Evolutionary conservation across 2,797 vertebrate species (phyloP).

Genomic region (Onychomys torridus): DNA sequence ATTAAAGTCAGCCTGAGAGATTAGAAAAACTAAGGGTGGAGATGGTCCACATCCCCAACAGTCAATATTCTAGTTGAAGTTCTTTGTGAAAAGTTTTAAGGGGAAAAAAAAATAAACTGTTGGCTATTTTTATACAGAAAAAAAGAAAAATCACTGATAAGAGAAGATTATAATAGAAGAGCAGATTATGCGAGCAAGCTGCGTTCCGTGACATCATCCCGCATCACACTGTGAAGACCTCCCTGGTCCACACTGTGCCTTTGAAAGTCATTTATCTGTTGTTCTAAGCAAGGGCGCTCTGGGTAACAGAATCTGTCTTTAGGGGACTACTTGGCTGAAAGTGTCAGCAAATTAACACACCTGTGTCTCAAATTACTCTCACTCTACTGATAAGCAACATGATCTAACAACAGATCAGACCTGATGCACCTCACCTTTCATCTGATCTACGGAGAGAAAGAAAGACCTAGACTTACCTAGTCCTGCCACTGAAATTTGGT

Average conservation of each 20-base stretch:
- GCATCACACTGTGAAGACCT: not conserved
- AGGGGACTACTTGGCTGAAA: not conserved
- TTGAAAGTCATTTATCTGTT: not conserved
- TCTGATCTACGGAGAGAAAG: not conserved
- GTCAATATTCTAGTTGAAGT: constrained; percentile 10
- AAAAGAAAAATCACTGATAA: not conserved
- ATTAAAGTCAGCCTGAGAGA: constrained; percentile 10
- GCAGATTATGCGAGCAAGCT: not conserved
- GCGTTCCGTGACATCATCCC: not conserved
- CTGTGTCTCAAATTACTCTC: not conserved
- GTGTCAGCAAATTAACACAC: not conserved
- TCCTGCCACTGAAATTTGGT: not conserved
- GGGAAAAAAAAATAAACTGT: constrained; percentile 24
- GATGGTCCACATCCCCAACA: not conserved
- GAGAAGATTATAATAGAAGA: constrained; percentile 5
- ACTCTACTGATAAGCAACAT: not conserved
- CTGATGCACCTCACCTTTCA: not conserved
- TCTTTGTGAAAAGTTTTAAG: constrained; percentile 34
- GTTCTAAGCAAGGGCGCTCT: not conserved
- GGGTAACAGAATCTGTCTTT: not conserved
- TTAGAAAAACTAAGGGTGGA: not conserved
- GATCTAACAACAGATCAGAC: not conserved
- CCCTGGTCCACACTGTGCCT: not conserved
- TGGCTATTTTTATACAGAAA: constrained; percentile 77
- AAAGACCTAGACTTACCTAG: not conserved